Evolutionary conservation across 2,113 vertebrate genomes (phyloP).

Genomic region (Chaenogobius annularis): DNA sequence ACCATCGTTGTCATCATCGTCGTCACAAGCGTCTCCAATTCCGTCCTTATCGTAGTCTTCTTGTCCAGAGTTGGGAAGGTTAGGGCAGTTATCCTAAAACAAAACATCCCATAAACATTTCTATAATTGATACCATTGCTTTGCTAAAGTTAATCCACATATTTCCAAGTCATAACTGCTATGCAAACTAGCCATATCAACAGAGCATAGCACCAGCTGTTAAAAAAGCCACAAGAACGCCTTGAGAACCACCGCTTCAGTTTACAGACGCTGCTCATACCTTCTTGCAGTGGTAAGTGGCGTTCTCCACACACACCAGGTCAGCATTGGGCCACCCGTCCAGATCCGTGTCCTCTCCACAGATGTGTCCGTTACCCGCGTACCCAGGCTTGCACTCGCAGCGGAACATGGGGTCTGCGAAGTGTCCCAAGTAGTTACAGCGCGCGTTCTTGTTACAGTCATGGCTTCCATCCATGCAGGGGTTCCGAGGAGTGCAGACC

Average conservation of each 20-base stretch:
- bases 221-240: not conserved
- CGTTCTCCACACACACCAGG: conserved; percentile 93
- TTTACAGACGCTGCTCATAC: conserved; percentile 56
- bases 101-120: conserved; percentile 23
- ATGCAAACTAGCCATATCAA: not conserved
- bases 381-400: conserved; percentile 97
- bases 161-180: not conserved
- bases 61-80: conserved; percentile 97
- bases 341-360: conserved; percentile 95
- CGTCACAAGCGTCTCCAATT: conserved; percentile 94
- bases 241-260: not conserved
- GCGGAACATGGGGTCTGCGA: conserved; percentile 94
- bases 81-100: conserved; percentile 96
- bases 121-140: not conserved
- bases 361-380: conserved; percentile 96
- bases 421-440: conserved; percentile 96
- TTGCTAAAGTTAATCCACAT: not conserved
- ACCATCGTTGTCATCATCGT: conserved; percentile 92
- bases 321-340: conserved; percentile 97
- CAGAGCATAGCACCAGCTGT: not conserved
- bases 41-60: conserved; percentile 98
- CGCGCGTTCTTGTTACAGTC: conserved; percentile 96
- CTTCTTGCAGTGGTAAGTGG: conserved; percentile 98
- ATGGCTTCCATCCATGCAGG: conserved; percentile 93
- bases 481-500: conserved; percentile 95